Conservation (phyloP, 2,888 invertebrate genomes). For the Brachypalpus laphriformis region DNA sequence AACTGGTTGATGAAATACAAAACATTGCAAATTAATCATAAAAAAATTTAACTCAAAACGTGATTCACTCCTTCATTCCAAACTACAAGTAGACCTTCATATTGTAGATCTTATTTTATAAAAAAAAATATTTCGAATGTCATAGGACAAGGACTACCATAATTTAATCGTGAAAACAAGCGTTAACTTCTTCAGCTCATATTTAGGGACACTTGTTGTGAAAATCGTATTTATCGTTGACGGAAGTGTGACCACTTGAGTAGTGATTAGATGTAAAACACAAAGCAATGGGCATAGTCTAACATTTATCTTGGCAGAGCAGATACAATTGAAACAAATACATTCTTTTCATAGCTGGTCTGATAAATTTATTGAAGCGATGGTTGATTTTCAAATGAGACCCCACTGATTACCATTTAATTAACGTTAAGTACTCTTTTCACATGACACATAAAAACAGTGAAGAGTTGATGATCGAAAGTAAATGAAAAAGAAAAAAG, state of each 20-base stretch:
- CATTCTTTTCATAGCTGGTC: background rate
- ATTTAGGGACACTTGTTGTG: background rate
- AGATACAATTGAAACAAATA: background rate
- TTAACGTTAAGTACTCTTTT: background rate
- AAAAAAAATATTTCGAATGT: background rate
- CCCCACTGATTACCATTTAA: background rate
- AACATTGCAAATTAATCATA: background rate
- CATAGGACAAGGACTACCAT: background rate
- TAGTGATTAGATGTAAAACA: background rate
- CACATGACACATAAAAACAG: background rate
- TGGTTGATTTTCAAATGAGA: background rate
- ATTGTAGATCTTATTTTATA: too few species aligned
- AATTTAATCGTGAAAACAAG: background rate
- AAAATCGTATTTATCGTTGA: background rate
- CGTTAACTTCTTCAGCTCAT: background rate
- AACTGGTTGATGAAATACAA: background rate
- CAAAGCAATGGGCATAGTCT: background rate
- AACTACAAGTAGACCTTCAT: background rate
- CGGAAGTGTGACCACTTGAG: background rate
- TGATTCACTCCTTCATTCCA: background rate
- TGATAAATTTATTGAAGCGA: background rate
- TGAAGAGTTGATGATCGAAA: background rate
- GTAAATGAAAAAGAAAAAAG: background rate
- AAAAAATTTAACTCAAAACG: background rate
- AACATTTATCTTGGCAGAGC: background rate